Evolutionary conservation across 2,888 invertebrate species (phyloP).

Genomic region (Exocentrus adspersus): DNA sequence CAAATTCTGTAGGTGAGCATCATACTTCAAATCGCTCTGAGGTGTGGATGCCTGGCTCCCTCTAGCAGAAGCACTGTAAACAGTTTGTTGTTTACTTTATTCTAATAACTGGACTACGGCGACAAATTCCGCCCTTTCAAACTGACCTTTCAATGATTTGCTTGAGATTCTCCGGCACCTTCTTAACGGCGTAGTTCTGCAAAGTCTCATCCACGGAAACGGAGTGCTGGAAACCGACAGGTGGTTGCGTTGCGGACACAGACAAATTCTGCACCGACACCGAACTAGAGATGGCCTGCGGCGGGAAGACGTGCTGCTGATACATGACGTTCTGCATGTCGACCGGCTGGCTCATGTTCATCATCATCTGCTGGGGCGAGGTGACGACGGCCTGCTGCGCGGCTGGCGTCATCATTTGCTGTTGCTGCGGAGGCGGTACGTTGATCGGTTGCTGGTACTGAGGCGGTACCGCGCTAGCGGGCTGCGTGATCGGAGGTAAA

Average conservation of each 20-base stretch:
- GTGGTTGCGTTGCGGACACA: constrained; percentile 31
- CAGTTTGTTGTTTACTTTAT: no score
- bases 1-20: constrained; percentile 74
- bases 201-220: constrained; percentile 51
- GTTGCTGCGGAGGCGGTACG: constrained; percentile 21
- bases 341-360: constrained; percentile 42
- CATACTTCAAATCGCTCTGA: constrained; percentile 73
- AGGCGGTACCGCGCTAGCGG: constrained; percentile 9
- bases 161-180: constrained; percentile 60
- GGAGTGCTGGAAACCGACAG: constrained; percentile 46
- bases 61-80: constrained; percentile 57
- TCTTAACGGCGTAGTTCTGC: constrained; percentile 47
- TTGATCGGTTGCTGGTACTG: constrained; percentile 14
- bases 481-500: constrained; percentile 18
- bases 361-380: constrained; percentile 41
- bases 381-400: constrained; percentile 43
- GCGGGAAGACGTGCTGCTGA: constrained; percentile 35
- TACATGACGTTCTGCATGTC: constrained; percentile 39
- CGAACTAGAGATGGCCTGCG: constrained; percentile 47
- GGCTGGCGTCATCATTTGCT: constrained; percentile 26
- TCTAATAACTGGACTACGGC: no score
- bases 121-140: no score
- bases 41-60: constrained; percentile 73
- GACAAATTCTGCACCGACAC: constrained; percentile 53
- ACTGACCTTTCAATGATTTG: constrained; percentile 60